Conservation (phyloP, 2,797 vertebrate species). For the Apogon hyalosoma region DNA sequence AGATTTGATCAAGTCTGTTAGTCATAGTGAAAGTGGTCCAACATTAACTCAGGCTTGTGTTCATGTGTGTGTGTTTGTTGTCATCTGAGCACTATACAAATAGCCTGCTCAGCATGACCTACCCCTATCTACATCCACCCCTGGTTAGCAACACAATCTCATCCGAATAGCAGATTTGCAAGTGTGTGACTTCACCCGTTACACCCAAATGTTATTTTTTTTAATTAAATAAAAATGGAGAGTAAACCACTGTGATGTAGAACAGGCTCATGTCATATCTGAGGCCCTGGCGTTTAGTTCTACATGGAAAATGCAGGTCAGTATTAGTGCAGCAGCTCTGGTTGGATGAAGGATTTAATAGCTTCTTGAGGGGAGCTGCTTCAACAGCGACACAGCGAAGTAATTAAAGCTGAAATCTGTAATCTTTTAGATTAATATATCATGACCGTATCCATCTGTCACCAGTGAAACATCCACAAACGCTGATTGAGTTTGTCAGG, state of each 20-base stretch:
- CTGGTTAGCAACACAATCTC: conserved; percentile 21
- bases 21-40: conserved; percentile 59
- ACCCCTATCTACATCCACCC: conserved; percentile 30
- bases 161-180: conserved; percentile 29
- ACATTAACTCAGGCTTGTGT: conserved; percentile 40
- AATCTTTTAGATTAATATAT: conserved; percentile 16
- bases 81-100: conserved; percentile 51
- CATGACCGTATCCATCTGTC: conserved; percentile 12
- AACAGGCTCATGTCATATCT: conserved; percentile 29
- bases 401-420: conserved; percentile 34
- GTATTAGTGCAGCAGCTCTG: neutral
- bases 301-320: conserved; percentile 13
- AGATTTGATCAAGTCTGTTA: conserved; percentile 53
- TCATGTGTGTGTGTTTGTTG: conserved; percentile 38
- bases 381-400: neutral
- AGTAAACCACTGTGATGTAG: conserved; percentile 12
- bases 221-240: conserved; percentile 20
- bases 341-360: conserved; percentile 8
- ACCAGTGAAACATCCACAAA: neutral
- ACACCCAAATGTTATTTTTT: conserved; percentile 31
- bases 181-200: conserved; percentile 54
- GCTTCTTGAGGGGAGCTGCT: conserved; percentile 15
- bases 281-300: conserved; percentile 23
- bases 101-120: conserved; percentile 43
- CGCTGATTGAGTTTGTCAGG: conserved; percentile 13